These are phyloP conservation scores for Luidia sarsii DNA, from an alignment of 53 echinoderm and acorn worm genomes.

Conservation along the genomic window DNA sequence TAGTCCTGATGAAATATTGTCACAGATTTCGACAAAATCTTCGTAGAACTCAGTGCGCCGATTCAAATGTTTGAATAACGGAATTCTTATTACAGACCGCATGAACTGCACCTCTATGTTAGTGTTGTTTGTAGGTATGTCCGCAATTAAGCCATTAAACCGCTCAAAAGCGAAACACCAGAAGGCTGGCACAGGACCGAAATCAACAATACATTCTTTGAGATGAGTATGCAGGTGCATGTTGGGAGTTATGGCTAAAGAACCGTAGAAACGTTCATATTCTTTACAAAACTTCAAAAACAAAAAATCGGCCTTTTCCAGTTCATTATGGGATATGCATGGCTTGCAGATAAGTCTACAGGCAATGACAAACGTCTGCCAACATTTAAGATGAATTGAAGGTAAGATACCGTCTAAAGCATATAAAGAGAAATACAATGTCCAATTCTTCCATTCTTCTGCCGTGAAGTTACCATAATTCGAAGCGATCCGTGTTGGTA, in stretches of 20 bases:
- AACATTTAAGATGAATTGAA: constrained; percentile 28
- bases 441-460: constrained; percentile 53
- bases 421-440: constrained; percentile 15
- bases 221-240: constrained; percentile 55
- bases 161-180: constrained; percentile 58
- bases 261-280: constrained; percentile 17
- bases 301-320: constrained; percentile 15
- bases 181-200: constrained; percentile 36
- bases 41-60: neutral
- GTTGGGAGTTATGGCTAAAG: constrained; percentile 34
- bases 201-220: constrained; percentile 27
- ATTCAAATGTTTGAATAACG: neutral
- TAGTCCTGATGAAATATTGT: neutral
- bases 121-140: constrained; percentile 41
- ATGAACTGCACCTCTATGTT: constrained; percentile 47
- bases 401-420: constrained; percentile 8
- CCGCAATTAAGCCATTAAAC: constrained; percentile 46
- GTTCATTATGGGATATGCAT: constrained; percentile 6
- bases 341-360: constrained; percentile 35
- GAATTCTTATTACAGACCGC: constrained; percentile 11
- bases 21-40: neutral
- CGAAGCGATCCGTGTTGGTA: constrained; percentile 25
- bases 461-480: constrained; percentile 23
- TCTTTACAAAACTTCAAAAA: constrained; percentile 19
- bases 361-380: constrained; percentile 55